Conservation (phyloP, 2,888 invertebrate genomes). For the Sesia bembeciformis region DNA sequence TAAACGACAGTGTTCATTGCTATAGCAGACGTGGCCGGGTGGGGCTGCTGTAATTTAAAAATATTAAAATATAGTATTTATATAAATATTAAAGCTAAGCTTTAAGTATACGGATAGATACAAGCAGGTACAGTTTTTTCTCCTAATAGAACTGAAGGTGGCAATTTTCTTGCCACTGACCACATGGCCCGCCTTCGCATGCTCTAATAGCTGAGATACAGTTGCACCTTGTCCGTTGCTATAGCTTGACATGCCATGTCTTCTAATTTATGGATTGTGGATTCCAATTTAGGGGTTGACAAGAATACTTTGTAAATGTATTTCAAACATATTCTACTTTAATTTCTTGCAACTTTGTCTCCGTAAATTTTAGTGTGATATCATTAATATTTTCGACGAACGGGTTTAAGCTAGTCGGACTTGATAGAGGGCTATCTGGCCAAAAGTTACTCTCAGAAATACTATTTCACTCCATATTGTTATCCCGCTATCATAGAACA, state of each 20-base stretch:
- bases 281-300: no score
- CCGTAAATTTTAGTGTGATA: no score
- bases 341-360: no score
- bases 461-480: no score
- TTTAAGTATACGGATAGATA: neutral
- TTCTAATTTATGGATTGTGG: neutral
- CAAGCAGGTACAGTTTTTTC: neutral
- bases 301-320: no score
- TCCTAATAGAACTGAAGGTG: conserved; percentile 6
- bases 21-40: conserved; percentile 91
- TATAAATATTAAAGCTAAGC: neutral
- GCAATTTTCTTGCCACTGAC: conserved; percentile 39
- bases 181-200: conserved; percentile 40
- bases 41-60: conserved; percentile 78
- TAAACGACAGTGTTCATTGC: conserved; percentile 89
- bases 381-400: no score
- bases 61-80: neutral
- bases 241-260: neutral
- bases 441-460: no score
- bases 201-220: conserved; percentile 33
- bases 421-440: no score
- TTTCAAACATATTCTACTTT: no score
- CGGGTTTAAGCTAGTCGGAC: no score
- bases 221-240: neutral
- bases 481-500: no score